Conservation (phyloP, 2,797 vertebrate species). For the Gymnothorax javanicus region DNA sequence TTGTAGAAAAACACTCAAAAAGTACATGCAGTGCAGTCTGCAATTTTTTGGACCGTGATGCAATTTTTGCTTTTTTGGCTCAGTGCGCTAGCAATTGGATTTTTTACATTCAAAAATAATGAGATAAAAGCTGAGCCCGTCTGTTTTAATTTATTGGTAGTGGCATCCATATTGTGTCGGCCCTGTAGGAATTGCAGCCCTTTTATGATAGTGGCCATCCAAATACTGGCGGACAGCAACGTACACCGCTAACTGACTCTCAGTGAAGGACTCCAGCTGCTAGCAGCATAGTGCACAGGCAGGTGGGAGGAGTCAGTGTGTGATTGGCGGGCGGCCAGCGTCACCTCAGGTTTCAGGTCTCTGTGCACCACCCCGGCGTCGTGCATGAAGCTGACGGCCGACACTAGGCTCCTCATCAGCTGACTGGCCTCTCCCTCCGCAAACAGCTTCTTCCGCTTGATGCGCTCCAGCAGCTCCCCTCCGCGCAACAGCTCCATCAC, state of each 20-base stretch:
- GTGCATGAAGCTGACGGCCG: constrained; percentile 90
- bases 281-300: background rate
- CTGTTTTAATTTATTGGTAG: too few species aligned
- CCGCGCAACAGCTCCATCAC: constrained; percentile 88
- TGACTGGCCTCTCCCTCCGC: constrained; percentile 89
- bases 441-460: constrained; percentile 87
- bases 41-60: too few species aligned
- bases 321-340: constrained; percentile 35
- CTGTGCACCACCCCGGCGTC: constrained; percentile 89
- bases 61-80: too few species aligned
- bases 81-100: too few species aligned
- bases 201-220: too few species aligned
- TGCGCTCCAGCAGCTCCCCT: constrained; percentile 86
- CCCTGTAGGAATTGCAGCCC: too few species aligned
- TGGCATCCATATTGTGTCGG: too few species aligned
- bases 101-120: too few species aligned
- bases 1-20: background rate
- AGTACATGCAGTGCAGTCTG: too few species aligned
- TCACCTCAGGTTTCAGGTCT: constrained; percentile 92
- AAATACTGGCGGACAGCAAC: too few species aligned
- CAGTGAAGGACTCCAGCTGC: background rate
- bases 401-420: constrained; percentile 86
- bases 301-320: background rate
- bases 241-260: background rate
- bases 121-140: too few species aligned